Evolutionary conservation across 2,113 vertebrate genomes (phyloP), one percentile per base, ranked within the genome.

Genomic region (Thunnus maccoyii): DNA sequence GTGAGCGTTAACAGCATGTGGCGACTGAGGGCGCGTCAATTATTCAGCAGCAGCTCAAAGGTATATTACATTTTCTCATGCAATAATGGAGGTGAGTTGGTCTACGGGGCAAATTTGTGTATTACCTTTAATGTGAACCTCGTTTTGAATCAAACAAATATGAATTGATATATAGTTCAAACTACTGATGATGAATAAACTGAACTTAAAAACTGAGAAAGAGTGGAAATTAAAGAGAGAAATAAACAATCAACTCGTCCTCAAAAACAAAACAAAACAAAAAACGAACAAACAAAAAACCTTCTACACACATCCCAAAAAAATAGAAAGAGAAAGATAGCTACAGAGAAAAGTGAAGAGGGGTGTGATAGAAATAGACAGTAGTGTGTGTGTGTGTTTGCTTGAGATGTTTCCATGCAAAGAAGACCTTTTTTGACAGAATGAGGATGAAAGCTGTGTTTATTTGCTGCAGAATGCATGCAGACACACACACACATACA

Each of bases 41-140:
- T 95, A 97, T 97, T 96, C 90, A 96, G 83, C 51, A 60, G 80
- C 90, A 90, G 79, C 93, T 96, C 92, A 91, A 95, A 94, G 95
- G 88, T 92, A 86, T 82, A 91, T 81, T 92, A 77, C 85, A 75
- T 92, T 93, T 95, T 94, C 89, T 88, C 89, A 47, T 82, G 90
- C 85, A 82, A 85, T 72, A 74, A 89, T 25, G 30, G 60, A 72
- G 84, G 41, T 67, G 69, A 69, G 63, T 17, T 32, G 60, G 47
- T 22, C 30, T 9, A 36, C 10, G 32, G 68, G 47, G 50, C 64
- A 71, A 44, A 41, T 60, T 30, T 36, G 22, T 32, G 41, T n/a
- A 46, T 82, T 46, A 63, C 69, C 9, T 16, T 41, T 9, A 30
- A 64, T 25, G 54, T 17, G 7, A 69, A 62, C 0, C 44, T 1